Percentiles rank a stretch among this genome's conserved stretches.
Conservation (phyloP, 2,888 invertebrate species). For the Machimus atricapillus region DNA sequence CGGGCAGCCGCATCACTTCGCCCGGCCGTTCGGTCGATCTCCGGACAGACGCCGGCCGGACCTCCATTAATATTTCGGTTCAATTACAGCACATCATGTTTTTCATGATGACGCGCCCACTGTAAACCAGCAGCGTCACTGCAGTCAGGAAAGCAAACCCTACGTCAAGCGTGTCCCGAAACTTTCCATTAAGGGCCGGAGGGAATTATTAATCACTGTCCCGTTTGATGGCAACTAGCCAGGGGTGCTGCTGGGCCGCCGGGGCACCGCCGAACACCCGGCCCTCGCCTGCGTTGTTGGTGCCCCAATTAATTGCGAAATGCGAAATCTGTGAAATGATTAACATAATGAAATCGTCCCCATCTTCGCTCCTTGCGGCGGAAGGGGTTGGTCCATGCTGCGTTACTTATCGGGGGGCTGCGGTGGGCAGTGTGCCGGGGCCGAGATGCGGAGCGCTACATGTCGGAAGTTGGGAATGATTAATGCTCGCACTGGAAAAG, state of each 20-base stretch:
- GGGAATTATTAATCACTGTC: constrained; percentile 26
- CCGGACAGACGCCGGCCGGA: neutral
- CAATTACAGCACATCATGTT: constrained; percentile 24
- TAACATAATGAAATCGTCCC: constrained; percentile 41
- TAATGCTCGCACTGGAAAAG: constrained; percentile 3
- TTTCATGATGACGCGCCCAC: neutral
- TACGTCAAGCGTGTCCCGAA: neutral
- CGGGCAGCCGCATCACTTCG: neutral
- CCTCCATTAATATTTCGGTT: constrained; percentile 6
- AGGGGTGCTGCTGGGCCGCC: neutral
- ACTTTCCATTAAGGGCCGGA: constrained; percentile 6
- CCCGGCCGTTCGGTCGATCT: neutral
- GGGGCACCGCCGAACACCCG: neutral
- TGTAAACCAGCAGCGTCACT: neutral
- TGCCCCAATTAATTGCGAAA: constrained; percentile 43
- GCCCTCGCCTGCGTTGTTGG: neutral
- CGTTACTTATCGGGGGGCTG: neutral
- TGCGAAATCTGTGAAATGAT: constrained; percentile 36
- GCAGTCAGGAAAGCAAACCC: neutral
- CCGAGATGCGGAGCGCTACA: neutral
- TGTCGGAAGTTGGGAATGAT: neutral
- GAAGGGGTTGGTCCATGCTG: neutral
- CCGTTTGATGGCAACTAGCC: neutral
- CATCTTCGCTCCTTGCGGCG: neutral
- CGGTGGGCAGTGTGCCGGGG: too few relatives aligned